These are phyloP conservation scores for Drosophila merina DNA, from an alignment of 2,888 invertebrate species.

Conservation along the genomic window DNA sequence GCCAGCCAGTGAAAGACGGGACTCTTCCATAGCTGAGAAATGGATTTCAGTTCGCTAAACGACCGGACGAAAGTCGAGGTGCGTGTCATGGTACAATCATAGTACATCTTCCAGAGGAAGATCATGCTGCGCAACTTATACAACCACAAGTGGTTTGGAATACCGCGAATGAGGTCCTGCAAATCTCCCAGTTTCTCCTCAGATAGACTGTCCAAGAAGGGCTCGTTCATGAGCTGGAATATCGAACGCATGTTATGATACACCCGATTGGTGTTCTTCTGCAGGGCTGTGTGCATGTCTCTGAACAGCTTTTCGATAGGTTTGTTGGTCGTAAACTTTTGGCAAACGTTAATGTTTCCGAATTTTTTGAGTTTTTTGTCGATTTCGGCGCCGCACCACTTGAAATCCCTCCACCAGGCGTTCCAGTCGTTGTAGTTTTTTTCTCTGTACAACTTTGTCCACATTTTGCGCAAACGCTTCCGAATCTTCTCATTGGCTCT, in stretches of 20 bases:
- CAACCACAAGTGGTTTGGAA: constrained; percentile 58
- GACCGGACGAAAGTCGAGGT: neutral
- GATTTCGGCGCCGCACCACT: constrained; percentile 58
- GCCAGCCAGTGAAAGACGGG: constrained; percentile 62
- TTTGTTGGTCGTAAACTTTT: constrained; percentile 19
- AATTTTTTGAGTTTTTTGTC: constrained; percentile 37
- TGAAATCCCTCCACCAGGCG: constrained; percentile 56
- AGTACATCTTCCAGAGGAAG: constrained; percentile 50
- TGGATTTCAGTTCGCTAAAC: neutral
- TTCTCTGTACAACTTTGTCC: constrained; percentile 39
- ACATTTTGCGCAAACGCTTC: constrained; percentile 17
- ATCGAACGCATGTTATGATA: constrained; percentile 32
- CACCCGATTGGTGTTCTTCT: constrained; percentile 20
- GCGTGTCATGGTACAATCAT: constrained; percentile 8
- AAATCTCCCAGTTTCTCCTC: constrained; percentile 21
- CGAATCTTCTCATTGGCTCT: constrained; percentile 1
- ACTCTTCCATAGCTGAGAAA: constrained; percentile 37
- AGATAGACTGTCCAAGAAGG: constrained; percentile 45
- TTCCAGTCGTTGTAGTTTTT: constrained; percentile 52
- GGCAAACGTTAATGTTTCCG: constrained; percentile 25
- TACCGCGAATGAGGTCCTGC: constrained; percentile 52
- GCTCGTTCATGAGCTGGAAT: constrained; percentile 49
- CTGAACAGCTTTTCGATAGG: no score
- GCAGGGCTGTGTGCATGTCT: constrained; percentile 4
- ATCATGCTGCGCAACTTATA: constrained; percentile 59